phyloP scores from a whole-genome alignment of 2,113 vertebrate species.

The Eolophus roseicapilla region DNA sequence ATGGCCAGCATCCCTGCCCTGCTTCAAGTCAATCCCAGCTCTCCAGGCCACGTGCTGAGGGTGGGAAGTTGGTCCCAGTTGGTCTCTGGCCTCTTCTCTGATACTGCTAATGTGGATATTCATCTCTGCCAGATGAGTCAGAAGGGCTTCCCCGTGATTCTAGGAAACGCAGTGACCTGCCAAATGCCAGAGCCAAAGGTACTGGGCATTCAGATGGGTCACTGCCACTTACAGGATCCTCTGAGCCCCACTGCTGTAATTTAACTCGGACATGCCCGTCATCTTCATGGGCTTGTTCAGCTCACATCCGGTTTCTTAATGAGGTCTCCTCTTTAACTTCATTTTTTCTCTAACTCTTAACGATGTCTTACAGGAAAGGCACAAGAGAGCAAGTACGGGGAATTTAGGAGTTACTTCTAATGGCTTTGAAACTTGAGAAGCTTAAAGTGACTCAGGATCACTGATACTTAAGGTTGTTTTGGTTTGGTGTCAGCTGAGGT shows the following conservation, averaged over 20 bases:
- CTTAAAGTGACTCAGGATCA: background rate
- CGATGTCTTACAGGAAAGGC: background rate
- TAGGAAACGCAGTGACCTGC: conserved; percentile 3
- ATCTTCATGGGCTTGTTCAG: background rate
- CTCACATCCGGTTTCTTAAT: rapidly evolving
- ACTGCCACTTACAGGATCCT: background rate
- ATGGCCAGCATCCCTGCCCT: background rate
- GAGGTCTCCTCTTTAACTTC: background rate
- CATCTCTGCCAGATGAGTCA: background rate
- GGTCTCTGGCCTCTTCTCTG: background rate
- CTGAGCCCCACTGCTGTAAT: background rate
- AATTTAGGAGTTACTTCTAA: background rate
- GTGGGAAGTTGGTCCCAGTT: background rate
- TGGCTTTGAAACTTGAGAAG: background rate
- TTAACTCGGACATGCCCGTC: background rate
- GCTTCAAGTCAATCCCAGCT: background rate
- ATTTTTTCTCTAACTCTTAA: background rate
- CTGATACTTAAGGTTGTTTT: background rate
- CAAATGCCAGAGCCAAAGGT: conserved; percentile 3
- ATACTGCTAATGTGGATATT: background rate
- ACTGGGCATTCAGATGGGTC: background rate
- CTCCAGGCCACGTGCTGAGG: rapidly evolving
- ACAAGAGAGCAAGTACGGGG: background rate
- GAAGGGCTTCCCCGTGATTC: background rate
- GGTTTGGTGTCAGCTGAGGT: background rate